Percentiles rank a stretch among this genome's conserved stretches.
phyloP scores from a whole-genome alignment of 2,888 invertebrate genomes.

The Ectropis crepuscularia region DNA sequence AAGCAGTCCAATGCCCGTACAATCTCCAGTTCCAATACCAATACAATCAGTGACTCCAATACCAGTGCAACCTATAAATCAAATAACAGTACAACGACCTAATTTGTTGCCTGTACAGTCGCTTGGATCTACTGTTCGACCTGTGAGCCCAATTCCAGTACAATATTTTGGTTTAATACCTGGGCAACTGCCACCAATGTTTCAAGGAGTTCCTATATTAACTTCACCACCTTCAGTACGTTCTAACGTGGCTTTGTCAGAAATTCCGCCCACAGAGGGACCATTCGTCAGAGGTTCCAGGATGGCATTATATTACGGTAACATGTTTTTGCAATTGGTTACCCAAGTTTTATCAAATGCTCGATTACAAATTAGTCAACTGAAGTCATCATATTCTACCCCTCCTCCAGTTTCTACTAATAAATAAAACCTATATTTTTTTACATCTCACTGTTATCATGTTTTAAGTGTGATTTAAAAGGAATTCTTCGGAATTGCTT shows the following conservation, averaged over 20 bases:
- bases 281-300: conserved; percentile 51
- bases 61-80: neutral
- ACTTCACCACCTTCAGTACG: conserved; percentile 10
- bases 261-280: conserved; percentile 23
- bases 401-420: conserved; percentile 43
- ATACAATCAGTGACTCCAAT: neutral
- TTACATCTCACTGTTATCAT: neutral
- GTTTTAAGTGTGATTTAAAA: no score
- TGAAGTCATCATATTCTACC: conserved; percentile 34
- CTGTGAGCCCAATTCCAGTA: neutral
- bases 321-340: conserved; percentile 64
- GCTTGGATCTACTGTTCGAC: neutral
- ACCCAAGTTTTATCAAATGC: conserved; percentile 64
- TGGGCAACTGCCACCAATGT: neutral
- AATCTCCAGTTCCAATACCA: neutral
- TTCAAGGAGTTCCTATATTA: conserved; percentile 17
- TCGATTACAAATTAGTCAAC: conserved; percentile 55
- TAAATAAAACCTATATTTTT: conserved; percentile 1
- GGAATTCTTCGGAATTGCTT: no score
- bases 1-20: neutral
- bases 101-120: neutral
- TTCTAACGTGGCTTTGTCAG: conserved; percentile 11
- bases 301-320: conserved; percentile 66
- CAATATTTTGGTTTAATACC: neutral
- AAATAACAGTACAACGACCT: neutral